Conservation (phyloP, 2,113 vertebrate species). For the Gadus chalcogrammus region DNA sequence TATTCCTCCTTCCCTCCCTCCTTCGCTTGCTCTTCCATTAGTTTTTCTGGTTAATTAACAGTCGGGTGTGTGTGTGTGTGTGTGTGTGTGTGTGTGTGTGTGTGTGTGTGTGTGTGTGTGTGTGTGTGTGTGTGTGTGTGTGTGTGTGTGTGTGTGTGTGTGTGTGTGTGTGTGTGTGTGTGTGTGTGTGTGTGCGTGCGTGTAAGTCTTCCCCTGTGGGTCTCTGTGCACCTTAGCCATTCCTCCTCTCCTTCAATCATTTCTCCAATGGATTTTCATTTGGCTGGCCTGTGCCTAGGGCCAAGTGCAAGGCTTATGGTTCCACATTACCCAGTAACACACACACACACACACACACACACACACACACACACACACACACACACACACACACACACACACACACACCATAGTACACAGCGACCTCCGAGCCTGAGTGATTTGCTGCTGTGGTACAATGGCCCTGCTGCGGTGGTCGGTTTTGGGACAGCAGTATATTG, state of each 20-base stretch:
- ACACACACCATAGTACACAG: background rate
- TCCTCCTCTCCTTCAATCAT: conserved; percentile 57
- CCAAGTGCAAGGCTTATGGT: conserved; percentile 39
- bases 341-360: conserved; percentile 14
- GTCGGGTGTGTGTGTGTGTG: conserved; percentile 50
- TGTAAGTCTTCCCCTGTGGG: conserved; percentile 40
- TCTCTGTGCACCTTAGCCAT: conserved; percentile 40
- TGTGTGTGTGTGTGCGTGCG: conserved; percentile 25
- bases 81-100: conserved; percentile 24
- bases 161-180: conserved; percentile 37
- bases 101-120: too few species aligned
- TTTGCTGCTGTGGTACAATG: background rate
- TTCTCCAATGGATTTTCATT: conserved; percentile 69
- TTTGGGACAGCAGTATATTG: background rate
- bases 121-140: conserved; percentile 38
- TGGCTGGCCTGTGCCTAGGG: conserved; percentile 54
- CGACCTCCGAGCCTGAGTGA: background rate
- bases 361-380: conserved; percentile 19
- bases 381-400: background rate
- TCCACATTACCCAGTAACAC: conserved; percentile 19
- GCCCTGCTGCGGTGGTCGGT: background rate
- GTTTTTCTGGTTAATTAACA: conserved; percentile 69
- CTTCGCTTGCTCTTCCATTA: conserved; percentile 42
- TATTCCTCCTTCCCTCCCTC: conserved; percentile 16
- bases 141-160: conserved; percentile 26